Evolutionary conservation across 53 echinoderm and acorn worm genomes (phyloP).

Genomic region (Holothuria scabra): DNA sequence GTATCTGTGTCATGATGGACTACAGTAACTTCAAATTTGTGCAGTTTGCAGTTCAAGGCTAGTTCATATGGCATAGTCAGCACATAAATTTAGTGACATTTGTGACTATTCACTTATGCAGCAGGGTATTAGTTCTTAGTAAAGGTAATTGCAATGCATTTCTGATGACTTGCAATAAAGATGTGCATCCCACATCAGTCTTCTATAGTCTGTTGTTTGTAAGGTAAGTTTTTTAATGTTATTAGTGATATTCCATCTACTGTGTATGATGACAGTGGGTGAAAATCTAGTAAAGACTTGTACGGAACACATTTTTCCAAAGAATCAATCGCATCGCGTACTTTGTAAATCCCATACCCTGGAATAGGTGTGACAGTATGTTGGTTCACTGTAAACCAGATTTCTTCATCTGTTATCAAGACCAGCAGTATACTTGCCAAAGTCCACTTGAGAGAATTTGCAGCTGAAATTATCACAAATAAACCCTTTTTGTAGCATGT

Average conservation of each 20-base stretch:
- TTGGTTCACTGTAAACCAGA: not conserved
- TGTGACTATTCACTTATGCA: no score
- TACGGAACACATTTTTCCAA: slow-evolving; percentile 21
- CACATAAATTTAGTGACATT: no score
- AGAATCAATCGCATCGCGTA: slow-evolving; percentile 29
- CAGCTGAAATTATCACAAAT: slow-evolving; percentile 30
- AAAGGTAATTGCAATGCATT: no score
- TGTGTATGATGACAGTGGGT: slow-evolving; percentile 46
- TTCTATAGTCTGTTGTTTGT: no score
- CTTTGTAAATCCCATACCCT: slow-evolving; percentile 42
- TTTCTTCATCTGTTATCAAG: not conserved
- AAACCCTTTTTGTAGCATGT: slow-evolving; percentile 52
- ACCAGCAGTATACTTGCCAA: not conserved
- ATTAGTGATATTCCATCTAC: slow-evolving; percentile 28
- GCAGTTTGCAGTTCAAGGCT: no score
- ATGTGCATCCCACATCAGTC: no score
- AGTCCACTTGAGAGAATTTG: no score
- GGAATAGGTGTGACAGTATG: not conserved
- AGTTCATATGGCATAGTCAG: no score
- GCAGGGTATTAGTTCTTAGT: no score
- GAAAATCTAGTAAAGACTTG: slow-evolving; percentile 33
- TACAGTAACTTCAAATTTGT: no score
- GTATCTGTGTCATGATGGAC: no score
- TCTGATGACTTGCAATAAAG: no score
- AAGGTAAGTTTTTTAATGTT: slow-evolving; percentile 51